phyloP scores from a whole-genome alignment of 2,113 vertebrate species.

The Pangasianodon hypophthalmus region DNA sequence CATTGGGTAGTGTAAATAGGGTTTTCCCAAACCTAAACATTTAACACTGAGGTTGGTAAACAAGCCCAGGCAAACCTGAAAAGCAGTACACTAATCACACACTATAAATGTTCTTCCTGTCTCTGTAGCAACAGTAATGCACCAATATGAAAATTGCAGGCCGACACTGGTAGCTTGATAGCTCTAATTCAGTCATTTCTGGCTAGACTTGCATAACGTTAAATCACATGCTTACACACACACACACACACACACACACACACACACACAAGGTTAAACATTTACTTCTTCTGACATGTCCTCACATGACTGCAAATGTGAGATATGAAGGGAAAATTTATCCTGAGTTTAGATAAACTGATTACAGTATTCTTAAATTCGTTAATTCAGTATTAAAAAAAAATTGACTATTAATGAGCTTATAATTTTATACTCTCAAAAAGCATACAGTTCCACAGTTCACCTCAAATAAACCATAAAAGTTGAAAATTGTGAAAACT shows the following conservation, averaged over 20 bases:
- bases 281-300: background rate
- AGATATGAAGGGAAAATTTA: background rate
- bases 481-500: background rate
- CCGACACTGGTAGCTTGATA: background rate
- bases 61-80: background rate
- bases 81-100: background rate
- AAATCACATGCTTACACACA: background rate
- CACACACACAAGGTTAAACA: background rate
- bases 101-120: background rate
- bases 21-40: background rate
- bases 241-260: background rate
- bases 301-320: background rate
- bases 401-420: background rate
- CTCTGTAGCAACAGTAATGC: background rate
- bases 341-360: background rate
- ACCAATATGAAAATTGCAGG: background rate
- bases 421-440: background rate
- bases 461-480: background rate
- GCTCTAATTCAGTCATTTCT: background rate
- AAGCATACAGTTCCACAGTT: background rate
- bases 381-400: background rate
- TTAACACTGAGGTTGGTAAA: background rate
- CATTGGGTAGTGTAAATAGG: conserved; percentile 28
- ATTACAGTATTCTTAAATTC: background rate
- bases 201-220: background rate